Evolutionary conservation across 1,140 invertebrate species (phyloP).

Genomic region (Drosophila orosa): DNA sequence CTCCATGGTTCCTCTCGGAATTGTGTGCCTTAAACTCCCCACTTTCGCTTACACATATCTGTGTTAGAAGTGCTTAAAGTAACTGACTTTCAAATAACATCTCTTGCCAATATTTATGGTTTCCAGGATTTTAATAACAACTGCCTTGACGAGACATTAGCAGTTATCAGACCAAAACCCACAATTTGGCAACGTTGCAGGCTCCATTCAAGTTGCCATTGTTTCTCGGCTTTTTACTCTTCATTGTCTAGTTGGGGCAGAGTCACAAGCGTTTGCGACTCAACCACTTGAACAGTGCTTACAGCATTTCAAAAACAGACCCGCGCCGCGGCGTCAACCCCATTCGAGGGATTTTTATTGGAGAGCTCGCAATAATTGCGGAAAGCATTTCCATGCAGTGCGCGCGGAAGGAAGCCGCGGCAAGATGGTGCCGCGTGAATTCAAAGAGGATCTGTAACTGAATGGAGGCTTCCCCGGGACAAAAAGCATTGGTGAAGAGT

Average conservation of each 20-base stretch:
- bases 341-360: constrained; percentile 24
- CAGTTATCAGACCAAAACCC: constrained; percentile 64
- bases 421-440: constrained; percentile 49
- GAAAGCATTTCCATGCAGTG: constrained; percentile 60
- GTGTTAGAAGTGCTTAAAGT: not conserved
- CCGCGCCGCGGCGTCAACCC: not conserved
- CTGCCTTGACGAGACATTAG: constrained; percentile 11
- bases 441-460: constrained; percentile 67
- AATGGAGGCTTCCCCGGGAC: constrained; percentile 40
- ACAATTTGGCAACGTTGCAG: constrained; percentile 52
- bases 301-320: constrained; percentile 65
- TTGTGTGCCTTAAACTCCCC: not conserved
- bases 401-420: constrained; percentile 14
- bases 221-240: constrained; percentile 7
- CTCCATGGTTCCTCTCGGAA: not conserved
- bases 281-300: constrained; percentile 59
- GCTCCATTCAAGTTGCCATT: constrained; percentile 15
- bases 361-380: constrained; percentile 67
- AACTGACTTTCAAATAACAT: not conserved
- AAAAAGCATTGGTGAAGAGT: constrained; percentile 11
- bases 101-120: constrained; percentile 1
- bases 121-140: constrained; percentile 1
- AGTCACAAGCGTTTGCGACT: constrained; percentile 14
- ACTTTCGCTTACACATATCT: not conserved
- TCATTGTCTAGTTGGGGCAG: constrained; percentile 53